Base-by-base conservation (phyloP, 2,888 invertebrate species). In the Apocheima hispidaria region DNA sequence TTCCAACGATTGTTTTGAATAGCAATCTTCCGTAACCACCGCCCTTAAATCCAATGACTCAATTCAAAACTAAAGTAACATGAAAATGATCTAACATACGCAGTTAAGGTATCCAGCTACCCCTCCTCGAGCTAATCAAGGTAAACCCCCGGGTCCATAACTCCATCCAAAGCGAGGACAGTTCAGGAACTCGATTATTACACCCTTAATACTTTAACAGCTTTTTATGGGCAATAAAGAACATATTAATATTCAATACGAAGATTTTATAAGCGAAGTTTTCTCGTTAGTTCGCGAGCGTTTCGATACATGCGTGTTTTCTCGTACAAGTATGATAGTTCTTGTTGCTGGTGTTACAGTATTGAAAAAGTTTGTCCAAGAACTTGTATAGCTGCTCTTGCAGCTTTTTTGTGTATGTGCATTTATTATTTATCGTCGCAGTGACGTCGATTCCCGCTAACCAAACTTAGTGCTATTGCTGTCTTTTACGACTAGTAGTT, bases 241-340 rank as follows among this genome's bases (percentile, higher is more conserved):
- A 79, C 83, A 82, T 85, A 85, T 86, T 88, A 88, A 87, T 87
- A 88, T 88, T 88, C 87, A 88, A 88, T 88, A 83, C 83, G 82
- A 81, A 78, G 79, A 84, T 87, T 86, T 86, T 86, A 87, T 88
- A 87, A 81, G 81, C 68, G 79, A 88, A 88, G 75, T 88, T 88
- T 84, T 83, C 86, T 87, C 84, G 84, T 86, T 87, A 87, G 81
- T 82, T 80, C 68, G 51, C 61, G 79, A 76, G 81, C 79, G 69
- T 63, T 67, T 71, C 81, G 80, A 81, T 79, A 83, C 81, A 81
- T 72, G 56, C 36, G 18, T 35, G 41, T 10, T 41, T 52, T 33
- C 50, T 44, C n/a, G 33, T 52, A 35, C 48, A 35, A 49, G 50
- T 21, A 43, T 69, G 43, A 63, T 66, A 65, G 68, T 66, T 68